Percentiles rank a stretch among this genome's conserved stretches.
Evolutionary conservation across 1,140 invertebrate genomes (phyloP).

Genomic region (Zaprionus inermis): DNA sequence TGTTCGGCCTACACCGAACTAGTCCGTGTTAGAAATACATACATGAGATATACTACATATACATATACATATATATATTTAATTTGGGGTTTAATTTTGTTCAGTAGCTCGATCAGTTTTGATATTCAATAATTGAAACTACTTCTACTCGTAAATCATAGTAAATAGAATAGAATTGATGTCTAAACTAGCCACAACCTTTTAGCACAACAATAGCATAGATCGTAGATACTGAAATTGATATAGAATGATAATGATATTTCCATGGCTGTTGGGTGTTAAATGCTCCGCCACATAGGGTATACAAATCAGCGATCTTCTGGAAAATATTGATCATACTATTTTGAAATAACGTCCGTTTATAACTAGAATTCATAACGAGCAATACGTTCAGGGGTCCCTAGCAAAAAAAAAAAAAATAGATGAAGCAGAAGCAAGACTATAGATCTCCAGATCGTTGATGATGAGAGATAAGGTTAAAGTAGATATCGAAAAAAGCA

Average conservation of each 20-base stretch:
- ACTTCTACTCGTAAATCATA: conserved; percentile 18
- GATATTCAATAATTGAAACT: conserved; percentile 9
- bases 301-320: conserved; percentile 19
- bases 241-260: conserved; percentile 20
- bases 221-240: conserved; percentile 38
- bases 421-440: conserved; percentile 23
- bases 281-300: neutral
- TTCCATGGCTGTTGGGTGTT: conserved; percentile 35
- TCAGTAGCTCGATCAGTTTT: conserved; percentile 22
- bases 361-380: conserved; percentile 9
- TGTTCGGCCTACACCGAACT: conserved; percentile 38
- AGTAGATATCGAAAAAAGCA: conserved; percentile 5
- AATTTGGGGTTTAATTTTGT: conserved; percentile 41
- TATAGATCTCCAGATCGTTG: conserved; percentile 17
- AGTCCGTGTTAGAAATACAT: conserved; percentile 36
- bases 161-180: conserved; percentile 43
- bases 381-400: conserved; percentile 24
- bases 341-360: conserved; percentile 25
- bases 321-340: conserved; percentile 11
- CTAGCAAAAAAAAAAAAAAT: conserved; percentile 23
- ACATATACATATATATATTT: conserved; percentile 37
- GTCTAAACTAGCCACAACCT: conserved; percentile 56
- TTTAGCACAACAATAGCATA: conserved; percentile 52
- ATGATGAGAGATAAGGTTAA: conserved; percentile 1
- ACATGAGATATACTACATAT: conserved; percentile 23